Evolutionary conservation across 2,888 invertebrate genomes (phyloP).

Genomic region (Drosophila maculinotata): DNA sequence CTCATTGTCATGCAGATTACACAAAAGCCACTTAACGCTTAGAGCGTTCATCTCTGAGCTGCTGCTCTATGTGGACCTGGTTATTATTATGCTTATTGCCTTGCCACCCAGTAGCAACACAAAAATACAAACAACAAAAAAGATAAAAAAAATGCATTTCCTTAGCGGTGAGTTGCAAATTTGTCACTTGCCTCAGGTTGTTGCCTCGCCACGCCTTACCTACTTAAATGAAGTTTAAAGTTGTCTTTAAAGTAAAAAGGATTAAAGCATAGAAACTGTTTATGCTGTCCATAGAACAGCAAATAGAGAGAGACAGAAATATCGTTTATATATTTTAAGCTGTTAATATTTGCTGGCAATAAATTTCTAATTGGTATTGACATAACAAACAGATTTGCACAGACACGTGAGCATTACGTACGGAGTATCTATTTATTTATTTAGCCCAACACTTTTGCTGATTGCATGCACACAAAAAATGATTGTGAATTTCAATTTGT

Average conservation of each 20-base stretch:
- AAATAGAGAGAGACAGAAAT: not conserved
- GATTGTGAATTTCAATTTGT: conserved; percentile 32
- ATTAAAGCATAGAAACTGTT: not conserved
- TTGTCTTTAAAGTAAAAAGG: not conserved
- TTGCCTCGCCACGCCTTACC: not conserved
- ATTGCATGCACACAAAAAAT: conserved; percentile 48
- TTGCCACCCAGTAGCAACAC: conserved; percentile 1
- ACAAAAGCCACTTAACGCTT: conserved; percentile 64
- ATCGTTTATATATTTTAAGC: conserved; percentile 6
- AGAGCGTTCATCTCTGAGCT: conserved; percentile 33
- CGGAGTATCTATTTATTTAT: conserved; percentile 13
- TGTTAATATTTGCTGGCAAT: conserved; percentile 61
- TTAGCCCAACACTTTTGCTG: conserved; percentile 37
- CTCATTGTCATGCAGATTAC: conserved; percentile 76
- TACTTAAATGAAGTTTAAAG: not conserved
- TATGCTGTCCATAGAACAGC: not conserved
- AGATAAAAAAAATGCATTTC: conserved; percentile 51
- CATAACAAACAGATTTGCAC: conserved; percentile 33
- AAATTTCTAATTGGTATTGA: conserved; percentile 68
- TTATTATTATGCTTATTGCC: conserved; percentile 74
- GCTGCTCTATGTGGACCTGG: conserved; percentile 31
- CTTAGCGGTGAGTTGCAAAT: conserved; percentile 37
- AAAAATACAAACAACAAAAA: not conserved
- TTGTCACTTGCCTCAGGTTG: conserved; percentile 11
- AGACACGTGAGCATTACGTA: not conserved